Conservation (phyloP, 1,140 invertebrate genomes). For the Hycleus cichorii region DNA sequence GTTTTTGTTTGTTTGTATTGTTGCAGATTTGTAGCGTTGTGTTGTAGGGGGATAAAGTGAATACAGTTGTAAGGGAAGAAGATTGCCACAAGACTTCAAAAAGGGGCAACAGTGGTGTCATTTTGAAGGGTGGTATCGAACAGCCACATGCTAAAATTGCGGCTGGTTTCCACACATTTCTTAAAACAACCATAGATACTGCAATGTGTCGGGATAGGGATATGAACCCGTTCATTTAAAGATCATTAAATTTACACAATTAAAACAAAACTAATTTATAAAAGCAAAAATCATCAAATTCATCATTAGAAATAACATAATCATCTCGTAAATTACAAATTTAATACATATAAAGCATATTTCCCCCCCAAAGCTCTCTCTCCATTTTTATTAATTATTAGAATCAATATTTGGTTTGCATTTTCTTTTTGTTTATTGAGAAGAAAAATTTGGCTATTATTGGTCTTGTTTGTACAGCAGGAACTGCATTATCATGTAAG, state of each 20-base stretch:
- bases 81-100: too few species aligned
- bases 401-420: too few species aligned
- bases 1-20: too few species aligned
- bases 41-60: too few species aligned
- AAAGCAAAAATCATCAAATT: neutral
- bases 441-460: too few species aligned
- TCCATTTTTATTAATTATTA: neutral
- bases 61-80: too few species aligned
- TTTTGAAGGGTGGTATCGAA: neutral
- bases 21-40: too few species aligned
- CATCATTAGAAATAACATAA: neutral
- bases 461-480: too few species aligned
- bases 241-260: conserved; percentile 4
- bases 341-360: neutral
- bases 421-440: too few species aligned
- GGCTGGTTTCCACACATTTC: conserved; percentile 78
- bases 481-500: too few species aligned
- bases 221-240: conserved; percentile 53
- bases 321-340: neutral
- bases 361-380: neutral
- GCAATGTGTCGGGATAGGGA: conserved; percentile 69
- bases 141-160: conserved; percentile 71
- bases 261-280: too few species aligned
- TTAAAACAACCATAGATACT: conserved; percentile 73
- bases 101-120: too few species aligned